Evolutionary conservation across 2,113 vertebrate species (phyloP), one percentile per base, ranked within the genome.

Genomic region (Chaetodon auriga): DNA sequence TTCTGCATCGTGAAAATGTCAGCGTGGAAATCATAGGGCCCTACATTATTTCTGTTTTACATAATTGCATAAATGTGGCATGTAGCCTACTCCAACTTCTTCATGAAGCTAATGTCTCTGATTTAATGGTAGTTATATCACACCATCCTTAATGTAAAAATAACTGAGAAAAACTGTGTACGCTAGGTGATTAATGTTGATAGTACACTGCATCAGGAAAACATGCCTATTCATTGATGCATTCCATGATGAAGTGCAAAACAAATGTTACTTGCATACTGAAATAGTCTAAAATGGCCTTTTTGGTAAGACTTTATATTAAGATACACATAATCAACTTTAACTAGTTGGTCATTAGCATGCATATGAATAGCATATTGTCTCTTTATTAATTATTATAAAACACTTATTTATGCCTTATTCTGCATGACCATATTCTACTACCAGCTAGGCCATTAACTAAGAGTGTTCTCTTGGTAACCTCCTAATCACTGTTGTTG

Each of bases 61-160:
- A 16, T 48, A 66, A 51, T 2, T 75, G 45, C 61, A 62, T 83
- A 55, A 25, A 63, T 68, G 13, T 30, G 35, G 15, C 4, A n/a
- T 66, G 9, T 55, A 63, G 7, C 36, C 60, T 19, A 21, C 62
- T 71, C 38, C 12, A 61, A 14, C 2, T n/a, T 68, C 19, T 49
- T 65, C 7, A 57, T 49, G 15, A 23, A 63, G 23, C 19, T 19
- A 57, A 2, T 57, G 14, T 38, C 30, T 30, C 16, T 36, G 57
- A 38, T 64, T 57, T 11, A 55, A 51, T 2, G 3, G n/a, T 16
- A 11, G 10, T 16, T 9, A 38, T 21, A 62, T 63, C 51, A 57
- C 2, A 51, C 7, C n/a, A 53, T 62, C 19, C 38, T 46, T 36
- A 15, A 43, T 60, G 12, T 60, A 18, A 61, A 51, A 30, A 18